These are phyloP conservation scores for Garra rufa DNA, from an alignment of 2,113 vertebrate genomes.

Conservation along the genomic window DNA sequence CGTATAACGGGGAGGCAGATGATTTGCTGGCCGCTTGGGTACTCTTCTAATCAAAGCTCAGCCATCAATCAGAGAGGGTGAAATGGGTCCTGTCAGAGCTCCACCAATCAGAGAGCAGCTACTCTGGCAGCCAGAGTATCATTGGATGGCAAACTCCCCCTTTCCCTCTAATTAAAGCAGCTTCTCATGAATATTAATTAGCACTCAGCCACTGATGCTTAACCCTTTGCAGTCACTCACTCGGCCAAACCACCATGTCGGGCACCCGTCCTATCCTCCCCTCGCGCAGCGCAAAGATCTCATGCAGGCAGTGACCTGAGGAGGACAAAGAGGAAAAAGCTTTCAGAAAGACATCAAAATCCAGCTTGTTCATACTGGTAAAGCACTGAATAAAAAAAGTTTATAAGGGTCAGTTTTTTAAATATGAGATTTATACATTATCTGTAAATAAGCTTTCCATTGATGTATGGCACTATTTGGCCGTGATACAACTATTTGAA, in stretches of 20 bases:
- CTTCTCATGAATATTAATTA: conserved; percentile 77
- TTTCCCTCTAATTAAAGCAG: conserved; percentile 71
- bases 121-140: conserved; percentile 46
- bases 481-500: too few species aligned
- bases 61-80: conserved; percentile 68
- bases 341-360: background rate
- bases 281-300: conserved; percentile 96
- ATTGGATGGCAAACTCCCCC: conserved; percentile 64
- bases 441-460: too few species aligned
- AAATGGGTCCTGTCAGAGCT: conserved; percentile 68
- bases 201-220: conserved; percentile 56
- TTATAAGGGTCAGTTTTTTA: too few species aligned
- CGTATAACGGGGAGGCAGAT: conserved; percentile 42
- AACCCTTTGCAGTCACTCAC: conserved; percentile 81
- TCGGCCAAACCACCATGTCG: conserved; percentile 96
- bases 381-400: too few species aligned
- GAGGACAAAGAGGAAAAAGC: conserved; percentile 31
- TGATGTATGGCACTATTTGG: too few species aligned
- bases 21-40: conserved; percentile 69
- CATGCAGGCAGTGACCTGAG: conserved; percentile 96
- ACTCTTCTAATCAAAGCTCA: conserved; percentile 67
- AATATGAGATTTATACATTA: too few species aligned
- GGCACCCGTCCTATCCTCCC: conserved; percentile 91
- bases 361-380: background rate
- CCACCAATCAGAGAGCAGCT: conserved; percentile 63